Percentiles rank a stretch among this genome's conserved stretches.
Evolutionary conservation across 2,888 invertebrate species (phyloP).

Genomic region (Drosophila formosana): DNA sequence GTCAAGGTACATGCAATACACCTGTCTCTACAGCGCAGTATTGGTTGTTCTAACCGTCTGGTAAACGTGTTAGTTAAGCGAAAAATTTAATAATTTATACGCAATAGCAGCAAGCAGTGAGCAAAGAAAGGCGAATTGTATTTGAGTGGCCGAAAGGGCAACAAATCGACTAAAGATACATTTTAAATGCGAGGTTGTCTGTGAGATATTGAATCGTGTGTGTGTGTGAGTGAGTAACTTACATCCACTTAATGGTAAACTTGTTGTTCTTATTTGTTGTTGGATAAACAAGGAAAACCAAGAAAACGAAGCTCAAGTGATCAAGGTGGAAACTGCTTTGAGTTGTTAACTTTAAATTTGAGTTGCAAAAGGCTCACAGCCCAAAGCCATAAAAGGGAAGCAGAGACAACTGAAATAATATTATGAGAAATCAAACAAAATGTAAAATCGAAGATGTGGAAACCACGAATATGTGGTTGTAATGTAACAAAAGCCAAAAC

Average conservation of each 20-base stretch:
- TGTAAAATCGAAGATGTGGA: conserved; percentile 70
- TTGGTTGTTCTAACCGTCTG: conserved; percentile 6
- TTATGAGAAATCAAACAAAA: conserved; percentile 66
- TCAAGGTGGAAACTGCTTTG: not conserved
- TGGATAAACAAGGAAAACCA: not conserved
- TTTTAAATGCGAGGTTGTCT: not conserved
- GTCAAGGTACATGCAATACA: conserved; percentile 9
- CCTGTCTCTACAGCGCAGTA: conserved; percentile 17
- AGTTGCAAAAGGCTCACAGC: conserved; percentile 1
- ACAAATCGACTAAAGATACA: conserved; percentile 37
- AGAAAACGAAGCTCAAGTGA: not conserved
- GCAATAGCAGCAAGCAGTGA: conserved; percentile 16
- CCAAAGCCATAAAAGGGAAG: not conserved
- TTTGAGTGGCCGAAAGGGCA: conserved; percentile 37
- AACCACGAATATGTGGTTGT: conserved; percentile 80
- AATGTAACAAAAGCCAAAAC: conserved; percentile 82
- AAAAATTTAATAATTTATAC: conserved; percentile 67
- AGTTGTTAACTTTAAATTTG: conserved; percentile 14
- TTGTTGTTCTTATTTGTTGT: not conserved
- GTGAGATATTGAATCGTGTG: not conserved
- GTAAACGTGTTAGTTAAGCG: conserved; percentile 54
- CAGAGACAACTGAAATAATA: conserved; percentile 51
- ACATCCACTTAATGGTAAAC: not conserved
- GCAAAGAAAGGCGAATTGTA: conserved; percentile 22
- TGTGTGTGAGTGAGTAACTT: conserved; percentile 1